phyloP scores from a whole-genome alignment of 2,113 vertebrate species.

The Ameiurus melas region DNA sequence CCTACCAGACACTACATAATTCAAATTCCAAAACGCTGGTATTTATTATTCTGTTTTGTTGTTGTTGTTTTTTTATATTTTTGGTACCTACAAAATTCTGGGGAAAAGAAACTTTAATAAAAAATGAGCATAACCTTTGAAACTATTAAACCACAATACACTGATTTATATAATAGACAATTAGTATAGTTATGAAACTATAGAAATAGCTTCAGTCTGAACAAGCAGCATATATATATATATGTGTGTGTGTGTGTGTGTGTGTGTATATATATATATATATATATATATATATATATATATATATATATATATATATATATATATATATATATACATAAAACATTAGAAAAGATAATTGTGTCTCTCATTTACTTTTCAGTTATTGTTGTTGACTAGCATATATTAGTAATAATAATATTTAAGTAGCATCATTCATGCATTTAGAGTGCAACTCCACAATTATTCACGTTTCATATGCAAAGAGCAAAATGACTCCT shows the following conservation, averaged over 20 bases:
- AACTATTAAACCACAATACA: conserved; percentile 5
- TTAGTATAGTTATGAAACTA: not conserved
- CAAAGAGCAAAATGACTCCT: not conserved
- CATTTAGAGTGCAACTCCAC: not conserved
- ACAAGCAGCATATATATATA: no score
- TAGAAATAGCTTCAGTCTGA: not conserved
- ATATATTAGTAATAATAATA: not conserved
- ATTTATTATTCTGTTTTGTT: not conserved
- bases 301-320: no score
- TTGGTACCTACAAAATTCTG: not conserved
- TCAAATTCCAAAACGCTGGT: not conserved
- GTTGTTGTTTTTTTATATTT: no score
- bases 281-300: no score
- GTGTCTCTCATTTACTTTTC: not conserved
- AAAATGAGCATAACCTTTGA: conserved; percentile 24
- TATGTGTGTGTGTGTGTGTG: no score
- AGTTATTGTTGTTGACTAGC: not conserved
- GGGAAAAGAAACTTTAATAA: not conserved
- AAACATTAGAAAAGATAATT: no score
- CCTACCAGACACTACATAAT: not conserved
- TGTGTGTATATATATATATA: no score
- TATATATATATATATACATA: no score
- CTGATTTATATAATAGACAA: not conserved
- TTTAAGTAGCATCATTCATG: no score
- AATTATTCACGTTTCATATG: not conserved